Conservation (phyloP, 2,888 invertebrate species). For the Epistrophe grossulariae region DNA sequence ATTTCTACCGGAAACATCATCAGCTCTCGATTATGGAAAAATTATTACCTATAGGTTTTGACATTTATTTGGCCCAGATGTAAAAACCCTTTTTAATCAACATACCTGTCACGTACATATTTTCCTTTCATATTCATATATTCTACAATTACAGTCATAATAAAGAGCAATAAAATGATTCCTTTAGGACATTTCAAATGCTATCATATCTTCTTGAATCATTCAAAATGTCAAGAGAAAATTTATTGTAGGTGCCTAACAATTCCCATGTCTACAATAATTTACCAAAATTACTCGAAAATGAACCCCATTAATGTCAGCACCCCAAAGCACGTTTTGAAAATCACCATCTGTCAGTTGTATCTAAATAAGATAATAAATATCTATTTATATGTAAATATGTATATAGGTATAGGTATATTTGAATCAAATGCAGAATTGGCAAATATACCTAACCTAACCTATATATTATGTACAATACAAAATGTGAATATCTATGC, state of each 20-base stretch:
- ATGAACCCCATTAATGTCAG: slow-evolving; percentile 66
- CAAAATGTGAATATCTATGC: slow-evolving; percentile 36
- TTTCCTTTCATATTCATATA: too few relatives aligned
- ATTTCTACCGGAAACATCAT: too few relatives aligned
- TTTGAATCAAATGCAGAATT: slow-evolving; percentile 26
- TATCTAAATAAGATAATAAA: slow-evolving; percentile 25
- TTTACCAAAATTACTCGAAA: slow-evolving; percentile 39
- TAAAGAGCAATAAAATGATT: neutral
- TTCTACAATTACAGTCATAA: too few relatives aligned
- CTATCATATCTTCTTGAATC: slow-evolving; percentile 15
- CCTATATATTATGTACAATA: neutral
- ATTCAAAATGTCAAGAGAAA: slow-evolving; percentile 10
- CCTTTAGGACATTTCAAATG: slow-evolving; percentile 1
- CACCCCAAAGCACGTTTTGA: slow-evolving; percentile 51
- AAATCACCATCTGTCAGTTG: slow-evolving; percentile 65
- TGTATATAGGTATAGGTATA: neutral
- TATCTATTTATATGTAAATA: neutral
- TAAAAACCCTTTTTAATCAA: too few relatives aligned
- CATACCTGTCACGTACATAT: too few relatives aligned
- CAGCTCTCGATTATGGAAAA: too few relatives aligned
- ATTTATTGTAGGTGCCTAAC: neutral
- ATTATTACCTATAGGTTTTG: too few relatives aligned
- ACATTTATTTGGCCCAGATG: too few relatives aligned
- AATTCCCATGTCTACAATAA: slow-evolving; percentile 42
- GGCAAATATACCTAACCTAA: neutral